phyloP scores from a whole-genome alignment of 2,888 invertebrate genomes.

The Ectemnius lituratus region DNA sequence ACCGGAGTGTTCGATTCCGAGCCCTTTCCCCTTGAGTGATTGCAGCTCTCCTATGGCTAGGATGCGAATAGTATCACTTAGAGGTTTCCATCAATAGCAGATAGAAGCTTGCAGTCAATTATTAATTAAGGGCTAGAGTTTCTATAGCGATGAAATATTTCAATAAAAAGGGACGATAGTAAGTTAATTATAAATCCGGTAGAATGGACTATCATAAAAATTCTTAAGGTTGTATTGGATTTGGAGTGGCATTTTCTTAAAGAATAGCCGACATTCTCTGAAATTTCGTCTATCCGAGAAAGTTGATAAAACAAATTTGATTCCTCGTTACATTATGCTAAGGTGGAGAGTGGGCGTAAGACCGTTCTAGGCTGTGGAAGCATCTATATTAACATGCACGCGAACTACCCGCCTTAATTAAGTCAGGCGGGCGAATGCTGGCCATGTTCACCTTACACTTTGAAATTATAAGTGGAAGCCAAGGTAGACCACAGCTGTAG shows the following conservation, averaged over 20 bases:
- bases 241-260: conserved; percentile 27
- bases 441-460: background rate
- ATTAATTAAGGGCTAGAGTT: background rate
- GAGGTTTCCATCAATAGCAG: too few species aligned
- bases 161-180: conserved; percentile 15
- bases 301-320: conserved; percentile 49
- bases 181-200: conserved; percentile 15
- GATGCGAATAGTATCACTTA: too few species aligned
- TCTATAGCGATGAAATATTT: background rate
- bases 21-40: too few species aligned
- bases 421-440: background rate
- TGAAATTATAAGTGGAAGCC: conserved; percentile 1
- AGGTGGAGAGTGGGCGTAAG: conserved; percentile 12
- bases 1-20: too few species aligned
- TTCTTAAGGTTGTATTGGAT: conserved; percentile 6
- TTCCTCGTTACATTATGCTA: conserved; percentile 40
- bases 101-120: too few species aligned
- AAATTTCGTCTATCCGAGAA: conserved; percentile 33
- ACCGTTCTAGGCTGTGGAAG: conserved; percentile 13
- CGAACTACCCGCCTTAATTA: conserved; percentile 1
- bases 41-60: too few species aligned
- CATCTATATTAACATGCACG: background rate
- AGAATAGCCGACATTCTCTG: conserved; percentile 47
- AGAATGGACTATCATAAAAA: conserved; percentile 8
- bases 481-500: background rate